A percentile compares a stretch with the other conserved stretches of the same genome.
phyloP scores from a whole-genome alignment of 2,113 vertebrate genomes.

The Dermatemys mawii region DNA sequence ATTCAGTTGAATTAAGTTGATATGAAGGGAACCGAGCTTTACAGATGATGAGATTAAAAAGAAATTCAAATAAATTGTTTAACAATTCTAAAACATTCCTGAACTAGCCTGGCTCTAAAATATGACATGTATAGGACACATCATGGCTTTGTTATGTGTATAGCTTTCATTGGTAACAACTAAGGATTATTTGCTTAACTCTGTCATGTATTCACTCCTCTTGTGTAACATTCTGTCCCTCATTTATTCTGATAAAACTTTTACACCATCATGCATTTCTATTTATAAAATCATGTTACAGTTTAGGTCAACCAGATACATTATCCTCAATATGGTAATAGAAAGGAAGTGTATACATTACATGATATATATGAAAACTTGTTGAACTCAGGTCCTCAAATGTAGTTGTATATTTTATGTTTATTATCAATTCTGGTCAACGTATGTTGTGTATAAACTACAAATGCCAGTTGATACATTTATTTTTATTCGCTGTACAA shows the following conservation, averaged over 20 bases:
- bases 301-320: background rate
- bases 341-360: background rate
- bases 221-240: background rate
- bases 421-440: background rate
- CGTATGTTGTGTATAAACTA: background rate
- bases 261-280: background rate
- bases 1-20: background rate
- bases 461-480: background rate
- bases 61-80: background rate
- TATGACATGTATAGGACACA: background rate
- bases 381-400: background rate
- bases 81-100: background rate
- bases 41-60: background rate
- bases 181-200: background rate
- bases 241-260: background rate
- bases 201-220: background rate
- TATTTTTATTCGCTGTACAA: background rate
- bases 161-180: background rate
- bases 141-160: background rate
- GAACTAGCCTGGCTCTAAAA: background rate
- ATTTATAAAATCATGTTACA: background rate
- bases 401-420: background rate
- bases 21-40: background rate
- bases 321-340: background rate
- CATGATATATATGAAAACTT: background rate